phyloP scores from a whole-genome alignment of 2,113 vertebrate species.

The Pedetes capensis region DNA sequence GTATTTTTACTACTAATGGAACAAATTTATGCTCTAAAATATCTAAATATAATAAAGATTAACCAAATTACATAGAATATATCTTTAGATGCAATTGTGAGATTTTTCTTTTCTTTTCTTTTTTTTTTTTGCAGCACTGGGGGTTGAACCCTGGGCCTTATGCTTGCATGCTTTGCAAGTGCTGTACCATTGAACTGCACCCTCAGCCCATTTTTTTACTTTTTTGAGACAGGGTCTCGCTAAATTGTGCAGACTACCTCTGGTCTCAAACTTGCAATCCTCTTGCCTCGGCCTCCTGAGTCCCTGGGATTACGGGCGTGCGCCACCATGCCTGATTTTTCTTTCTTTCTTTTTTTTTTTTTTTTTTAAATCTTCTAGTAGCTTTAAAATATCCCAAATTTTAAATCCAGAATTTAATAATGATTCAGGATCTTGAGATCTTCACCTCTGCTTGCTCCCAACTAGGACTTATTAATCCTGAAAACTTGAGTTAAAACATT shows the following conservation, averaged over 20 bases:
- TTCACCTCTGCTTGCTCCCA: not conserved
- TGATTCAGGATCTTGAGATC: not conserved
- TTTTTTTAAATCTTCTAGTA: not conserved
- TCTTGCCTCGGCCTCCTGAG: too few species aligned
- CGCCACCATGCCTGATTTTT: too few species aligned
- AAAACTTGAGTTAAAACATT: not conserved
- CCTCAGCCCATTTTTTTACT: too few species aligned
- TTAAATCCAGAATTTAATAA: not conserved
- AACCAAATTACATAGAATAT: not conserved
- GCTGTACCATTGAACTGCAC: too few species aligned
- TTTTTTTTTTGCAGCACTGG: too few species aligned
- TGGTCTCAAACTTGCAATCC: too few species aligned
- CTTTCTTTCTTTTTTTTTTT: not conserved
- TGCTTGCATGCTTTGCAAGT: too few species aligned
- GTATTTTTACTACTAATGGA: not conserved
- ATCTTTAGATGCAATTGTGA: not conserved
- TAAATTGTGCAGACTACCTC: too few species aligned
- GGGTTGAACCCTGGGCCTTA: too few species aligned
- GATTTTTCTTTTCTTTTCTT: not conserved
- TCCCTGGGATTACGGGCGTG: too few species aligned
- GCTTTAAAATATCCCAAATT: not conserved
- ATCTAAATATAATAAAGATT: not conserved
- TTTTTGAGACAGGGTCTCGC: too few species aligned
- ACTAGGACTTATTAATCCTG: not conserved
- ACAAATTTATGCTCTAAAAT: not conserved